phyloP scores from a whole-genome alignment of 2,888 invertebrate species.

The Eristalinus aeneus region DNA sequence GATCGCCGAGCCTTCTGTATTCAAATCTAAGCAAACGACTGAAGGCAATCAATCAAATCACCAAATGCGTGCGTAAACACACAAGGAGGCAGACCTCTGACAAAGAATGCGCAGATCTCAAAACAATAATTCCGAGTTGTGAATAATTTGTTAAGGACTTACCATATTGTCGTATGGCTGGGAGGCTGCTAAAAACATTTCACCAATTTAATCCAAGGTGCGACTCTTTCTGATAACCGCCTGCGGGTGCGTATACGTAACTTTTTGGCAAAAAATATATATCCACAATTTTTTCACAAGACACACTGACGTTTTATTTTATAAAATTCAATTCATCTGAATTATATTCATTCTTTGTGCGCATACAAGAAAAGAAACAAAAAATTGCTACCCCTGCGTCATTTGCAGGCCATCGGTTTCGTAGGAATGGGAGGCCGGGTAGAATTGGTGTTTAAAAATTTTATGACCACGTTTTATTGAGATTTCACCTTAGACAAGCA shows the following conservation, averaged over 20 bases:
- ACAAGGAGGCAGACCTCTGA: not conserved
- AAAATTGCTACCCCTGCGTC: conserved; percentile 2
- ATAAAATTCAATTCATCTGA: not conserved
- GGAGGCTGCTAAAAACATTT: conserved; percentile 27
- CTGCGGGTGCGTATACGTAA: conserved; percentile 42
- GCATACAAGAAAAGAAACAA: not conserved
- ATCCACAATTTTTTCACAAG: not conserved
- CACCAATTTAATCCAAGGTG: conserved; percentile 24
- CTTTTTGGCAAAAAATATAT: not conserved
- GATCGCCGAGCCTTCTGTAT: not conserved
- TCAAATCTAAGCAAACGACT: not conserved
- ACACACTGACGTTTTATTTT: not conserved
- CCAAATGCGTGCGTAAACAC: not conserved
- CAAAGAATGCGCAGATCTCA: not conserved
- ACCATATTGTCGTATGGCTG: conserved; percentile 50
- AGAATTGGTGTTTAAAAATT: not conserved
- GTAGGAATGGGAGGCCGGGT: not conserved
- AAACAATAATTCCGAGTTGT: not conserved
- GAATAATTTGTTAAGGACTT: conserved; percentile 13
- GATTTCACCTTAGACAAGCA: not conserved
- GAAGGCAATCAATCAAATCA: not conserved
- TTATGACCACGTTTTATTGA: not conserved
- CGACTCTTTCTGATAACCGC: not conserved
- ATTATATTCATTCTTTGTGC: not conserved
- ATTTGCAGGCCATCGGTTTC: not conserved